These are phyloP conservation scores for Masticophis lateralis DNA, from an alignment of 2,797 vertebrate genomes.

Conservation along the genomic window DNA sequence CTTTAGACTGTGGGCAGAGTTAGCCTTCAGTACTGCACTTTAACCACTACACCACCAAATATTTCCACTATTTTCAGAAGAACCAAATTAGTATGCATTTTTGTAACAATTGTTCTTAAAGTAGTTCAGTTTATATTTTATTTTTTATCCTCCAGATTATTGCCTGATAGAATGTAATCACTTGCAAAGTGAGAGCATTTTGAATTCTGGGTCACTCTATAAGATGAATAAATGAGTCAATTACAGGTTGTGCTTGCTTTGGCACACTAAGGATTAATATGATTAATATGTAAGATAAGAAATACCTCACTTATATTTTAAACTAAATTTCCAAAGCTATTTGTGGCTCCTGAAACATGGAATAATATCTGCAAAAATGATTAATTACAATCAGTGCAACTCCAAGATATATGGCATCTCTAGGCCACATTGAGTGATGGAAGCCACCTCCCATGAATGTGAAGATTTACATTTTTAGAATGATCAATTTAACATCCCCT, in stretches of 20 bases:
- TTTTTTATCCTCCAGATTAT: background rate
- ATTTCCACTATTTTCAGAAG: background rate
- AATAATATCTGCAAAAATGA: background rate
- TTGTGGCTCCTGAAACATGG: too few relatives aligned
- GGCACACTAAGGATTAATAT: background rate
- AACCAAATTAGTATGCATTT: background rate
- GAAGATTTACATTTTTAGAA: background rate
- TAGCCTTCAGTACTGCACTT: background rate
- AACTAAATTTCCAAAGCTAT: background rate
- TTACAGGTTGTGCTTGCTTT: background rate
- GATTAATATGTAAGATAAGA: background rate
- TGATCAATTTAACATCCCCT: background rate
- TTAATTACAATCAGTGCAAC: background rate
- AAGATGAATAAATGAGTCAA: background rate
- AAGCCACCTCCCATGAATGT: background rate
- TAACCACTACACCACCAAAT: background rate
- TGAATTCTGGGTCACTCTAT: background rate
- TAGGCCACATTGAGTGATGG: background rate
- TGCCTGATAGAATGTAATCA: background rate
- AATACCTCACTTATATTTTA: background rate
- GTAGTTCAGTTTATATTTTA: background rate
- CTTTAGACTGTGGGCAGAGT: background rate
- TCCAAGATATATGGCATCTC: background rate
- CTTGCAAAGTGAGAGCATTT: background rate
- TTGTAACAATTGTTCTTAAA: background rate